Evolutionary conservation across 2,888 invertebrate species (phyloP).

Genomic region (Osmoderma eremita): DNA sequence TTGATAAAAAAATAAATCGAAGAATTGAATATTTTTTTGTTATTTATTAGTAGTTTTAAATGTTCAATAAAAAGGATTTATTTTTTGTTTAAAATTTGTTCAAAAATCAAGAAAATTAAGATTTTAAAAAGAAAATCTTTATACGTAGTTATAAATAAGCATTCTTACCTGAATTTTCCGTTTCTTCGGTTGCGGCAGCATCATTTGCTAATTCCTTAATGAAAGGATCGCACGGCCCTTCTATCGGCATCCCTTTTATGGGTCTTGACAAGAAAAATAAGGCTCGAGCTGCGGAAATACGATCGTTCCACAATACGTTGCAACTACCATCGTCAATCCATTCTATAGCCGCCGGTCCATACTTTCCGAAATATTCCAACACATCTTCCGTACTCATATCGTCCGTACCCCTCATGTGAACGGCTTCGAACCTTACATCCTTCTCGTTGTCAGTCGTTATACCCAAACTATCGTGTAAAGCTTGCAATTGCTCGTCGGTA

Average conservation of each 20-base stretch:
- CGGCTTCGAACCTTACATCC: conserved; percentile 75
- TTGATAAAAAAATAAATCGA: too few species aligned
- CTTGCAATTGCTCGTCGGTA: conserved; percentile 62
- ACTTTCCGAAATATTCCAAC: conserved; percentile 80
- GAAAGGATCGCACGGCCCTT: conserved; percentile 52
- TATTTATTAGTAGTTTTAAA: too few species aligned
- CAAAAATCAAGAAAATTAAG: too few species aligned
- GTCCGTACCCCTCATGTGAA: conserved; percentile 80
- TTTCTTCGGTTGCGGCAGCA: conserved; percentile 15
- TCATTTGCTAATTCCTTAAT: conserved; percentile 50
- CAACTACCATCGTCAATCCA: conserved; percentile 85
- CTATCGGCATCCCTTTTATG: conserved; percentile 55
- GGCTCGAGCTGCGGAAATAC: conserved; percentile 69
- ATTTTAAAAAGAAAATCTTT: too few species aligned
- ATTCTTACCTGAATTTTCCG: conserved; percentile 21
- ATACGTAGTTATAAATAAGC: too few species aligned
- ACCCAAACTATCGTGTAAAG: conserved; percentile 66
- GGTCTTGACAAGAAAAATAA: conserved; percentile 68
- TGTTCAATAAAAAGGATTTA: too few species aligned
- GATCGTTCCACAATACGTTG: conserved; percentile 75
- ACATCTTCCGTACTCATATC: conserved; percentile 82
- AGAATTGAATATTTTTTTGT: too few species aligned
- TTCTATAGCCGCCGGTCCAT: conserved; percentile 80
- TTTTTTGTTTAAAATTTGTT: too few species aligned
- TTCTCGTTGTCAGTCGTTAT: conserved; percentile 69